These are phyloP conservation scores for Peromyscus maniculatus DNA, from an alignment of 2,113 vertebrate genomes.

Conservation along the genomic window DNA sequence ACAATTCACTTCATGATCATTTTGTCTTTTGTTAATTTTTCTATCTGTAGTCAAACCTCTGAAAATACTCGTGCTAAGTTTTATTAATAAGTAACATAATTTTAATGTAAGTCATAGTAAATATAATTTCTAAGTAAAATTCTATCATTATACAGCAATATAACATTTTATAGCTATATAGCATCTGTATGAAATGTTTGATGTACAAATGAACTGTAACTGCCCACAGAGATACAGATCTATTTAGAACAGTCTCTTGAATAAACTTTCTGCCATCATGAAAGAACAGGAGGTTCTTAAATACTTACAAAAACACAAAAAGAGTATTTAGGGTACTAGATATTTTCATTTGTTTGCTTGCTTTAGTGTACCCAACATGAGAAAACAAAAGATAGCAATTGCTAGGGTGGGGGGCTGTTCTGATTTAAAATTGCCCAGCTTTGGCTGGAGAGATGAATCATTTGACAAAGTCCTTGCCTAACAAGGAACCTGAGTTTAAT, in stretches of 20 bases:
- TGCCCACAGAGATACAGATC: background rate
- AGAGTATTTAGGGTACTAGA: background rate
- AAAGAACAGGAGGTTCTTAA: background rate
- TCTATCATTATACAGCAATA: too few species aligned
- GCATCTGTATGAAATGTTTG: background rate
- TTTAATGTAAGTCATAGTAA: conserved; percentile 12
- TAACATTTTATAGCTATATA: background rate
- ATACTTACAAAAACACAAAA: background rate
- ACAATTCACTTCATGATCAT: background rate
- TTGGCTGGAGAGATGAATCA: background rate
- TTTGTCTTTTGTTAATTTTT: background rate
- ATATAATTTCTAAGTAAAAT: background rate
- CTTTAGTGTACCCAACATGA: background rate
- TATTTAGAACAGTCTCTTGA: background rate
- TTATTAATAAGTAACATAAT: background rate
- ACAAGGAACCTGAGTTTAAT: background rate
- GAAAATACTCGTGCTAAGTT: background rate
- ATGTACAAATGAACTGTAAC: background rate
- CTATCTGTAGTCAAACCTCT: background rate
- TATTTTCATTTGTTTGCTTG: background rate
- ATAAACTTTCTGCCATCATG: background rate
- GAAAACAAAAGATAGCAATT: background rate
- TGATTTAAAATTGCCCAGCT: background rate
- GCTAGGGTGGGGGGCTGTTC: background rate
- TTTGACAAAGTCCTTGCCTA: background rate